Evolutionary conservation across 2,113 vertebrate genomes (phyloP).

Genomic region (Eptatretus burgeri): DNA sequence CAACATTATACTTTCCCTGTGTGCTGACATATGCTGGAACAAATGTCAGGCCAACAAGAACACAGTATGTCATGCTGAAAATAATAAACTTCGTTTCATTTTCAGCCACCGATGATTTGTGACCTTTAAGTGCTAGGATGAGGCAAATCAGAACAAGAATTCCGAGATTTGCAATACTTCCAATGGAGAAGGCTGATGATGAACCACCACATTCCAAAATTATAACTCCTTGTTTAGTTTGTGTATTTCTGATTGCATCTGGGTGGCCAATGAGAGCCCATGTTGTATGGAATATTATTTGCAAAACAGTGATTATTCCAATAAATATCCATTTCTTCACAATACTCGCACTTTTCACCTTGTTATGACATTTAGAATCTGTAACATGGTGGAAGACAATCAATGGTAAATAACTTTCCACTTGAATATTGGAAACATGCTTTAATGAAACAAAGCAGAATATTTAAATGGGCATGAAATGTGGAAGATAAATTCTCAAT

Average conservation of each 20-base stretch:
- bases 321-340: too few relatives aligned
- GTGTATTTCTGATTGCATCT: background rate
- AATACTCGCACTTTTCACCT: too few relatives aligned
- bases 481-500: too few relatives aligned
- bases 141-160: background rate
- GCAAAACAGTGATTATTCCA: too few relatives aligned
- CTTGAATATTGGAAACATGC: too few relatives aligned
- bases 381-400: too few relatives aligned
- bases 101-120: background rate
- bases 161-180: background rate
- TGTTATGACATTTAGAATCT: too few relatives aligned
- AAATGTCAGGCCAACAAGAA: background rate
- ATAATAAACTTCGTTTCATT: background rate
- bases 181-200: background rate
- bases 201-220: background rate
- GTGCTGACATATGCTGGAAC: background rate
- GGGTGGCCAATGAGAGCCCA: too few relatives aligned
- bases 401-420: too few relatives aligned
- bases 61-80: background rate
- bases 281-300: too few relatives aligned
- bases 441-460: too few relatives aligned
- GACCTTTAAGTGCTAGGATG: background rate
- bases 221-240: background rate
- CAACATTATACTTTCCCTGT: background rate
- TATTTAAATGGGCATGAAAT: too few relatives aligned